Evolutionary conservation across 2,888 invertebrate species (phyloP).

Genomic region (Eupithecia insigniata): DNA sequence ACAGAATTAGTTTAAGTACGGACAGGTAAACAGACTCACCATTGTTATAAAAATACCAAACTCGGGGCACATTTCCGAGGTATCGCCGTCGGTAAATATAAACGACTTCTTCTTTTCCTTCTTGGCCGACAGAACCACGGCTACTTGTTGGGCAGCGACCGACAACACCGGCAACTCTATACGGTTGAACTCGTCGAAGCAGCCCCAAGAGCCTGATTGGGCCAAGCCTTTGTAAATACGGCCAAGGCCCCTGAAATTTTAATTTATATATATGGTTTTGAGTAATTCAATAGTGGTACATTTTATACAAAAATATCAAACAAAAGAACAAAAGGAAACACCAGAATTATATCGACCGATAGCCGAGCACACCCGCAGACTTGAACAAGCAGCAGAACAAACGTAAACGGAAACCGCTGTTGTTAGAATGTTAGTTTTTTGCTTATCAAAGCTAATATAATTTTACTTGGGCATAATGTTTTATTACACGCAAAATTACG

Average conservation of each 20-base stretch:
- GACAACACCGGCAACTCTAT: slow-evolving; percentile 94
- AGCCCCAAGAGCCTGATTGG: slow-evolving; percentile 98
- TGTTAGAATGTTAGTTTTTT: too few relatives aligned
- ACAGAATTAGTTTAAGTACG: background rate
- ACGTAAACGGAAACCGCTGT: too few relatives aligned
- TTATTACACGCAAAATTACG: too few relatives aligned
- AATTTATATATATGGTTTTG: background rate
- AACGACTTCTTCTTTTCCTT: slow-evolving; percentile 96
- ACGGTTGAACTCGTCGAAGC: slow-evolving; percentile 98
- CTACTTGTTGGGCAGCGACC: slow-evolving; percentile 98
- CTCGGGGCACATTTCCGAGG: slow-evolving; percentile 96
- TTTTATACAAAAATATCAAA: too few relatives aligned
- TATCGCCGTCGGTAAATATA: slow-evolving; percentile 97
- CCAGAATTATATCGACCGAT: too few relatives aligned
- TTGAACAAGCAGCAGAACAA: too few relatives aligned
- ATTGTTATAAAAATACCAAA: slow-evolving; percentile 99
- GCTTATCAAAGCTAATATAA: too few relatives aligned
- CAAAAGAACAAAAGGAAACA: too few relatives aligned
- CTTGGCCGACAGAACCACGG: slow-evolving; percentile 95
- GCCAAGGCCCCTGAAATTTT: slow-evolving; percentile 90
- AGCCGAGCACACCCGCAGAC: too few relatives aligned
- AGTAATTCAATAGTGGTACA: background rate
- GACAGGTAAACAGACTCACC: slow-evolving; percentile 81
- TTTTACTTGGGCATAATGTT: too few relatives aligned
- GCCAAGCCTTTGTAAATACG: slow-evolving; percentile 97